Conservation (phyloP, 2,113 vertebrate genomes). For the Corythoichthys intestinalis region DNA sequence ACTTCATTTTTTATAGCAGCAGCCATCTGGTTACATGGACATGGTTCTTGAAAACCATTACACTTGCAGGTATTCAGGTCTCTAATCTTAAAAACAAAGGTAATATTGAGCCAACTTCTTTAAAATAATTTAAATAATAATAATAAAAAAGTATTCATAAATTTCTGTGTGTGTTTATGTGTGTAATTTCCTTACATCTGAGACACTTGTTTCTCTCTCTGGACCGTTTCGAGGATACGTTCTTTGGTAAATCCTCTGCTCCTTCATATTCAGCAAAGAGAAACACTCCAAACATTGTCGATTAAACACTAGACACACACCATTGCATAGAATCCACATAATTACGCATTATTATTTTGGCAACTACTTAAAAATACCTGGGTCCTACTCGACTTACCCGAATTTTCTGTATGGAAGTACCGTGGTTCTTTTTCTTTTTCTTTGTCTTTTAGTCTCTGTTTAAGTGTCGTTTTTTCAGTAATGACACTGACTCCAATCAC, state of each 20-base stretch:
- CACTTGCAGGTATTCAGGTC: conserved; percentile 84
- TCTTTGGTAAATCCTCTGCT: conserved; percentile 75
- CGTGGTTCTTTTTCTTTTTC: conserved; percentile 78
- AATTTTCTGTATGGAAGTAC: conserved; percentile 78
- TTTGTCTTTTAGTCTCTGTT: conserved; percentile 75
- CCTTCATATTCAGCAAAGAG: conserved; percentile 76
- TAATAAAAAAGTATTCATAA: neutral
- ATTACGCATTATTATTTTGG: neutral
- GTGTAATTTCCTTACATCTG: conserved; percentile 75
- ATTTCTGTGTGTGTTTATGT: neutral
- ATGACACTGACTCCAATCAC: conserved; percentile 67
- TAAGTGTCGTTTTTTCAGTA: conserved; percentile 80
- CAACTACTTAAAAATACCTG: neutral
- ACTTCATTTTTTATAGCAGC: conserved; percentile 79
- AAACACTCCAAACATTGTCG: conserved; percentile 80
- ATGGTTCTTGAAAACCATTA: conserved; percentile 62
- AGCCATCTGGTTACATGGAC: conserved; percentile 78
- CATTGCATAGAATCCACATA: fast-evolving
- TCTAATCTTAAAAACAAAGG: conserved; percentile 68
- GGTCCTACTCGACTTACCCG: conserved; percentile 67
- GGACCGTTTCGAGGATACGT: conserved; percentile 51
- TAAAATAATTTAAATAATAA: neutral
- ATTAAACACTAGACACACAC: conserved; percentile 70
- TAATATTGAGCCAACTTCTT: neutral
- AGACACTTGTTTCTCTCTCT: conserved; percentile 69